A percentile compares a stretch with the other conserved stretches of the same genome.
Evolutionary conservation across 2,113 vertebrate genomes (phyloP).

Genomic region (Cichladusa arquata): DNA sequence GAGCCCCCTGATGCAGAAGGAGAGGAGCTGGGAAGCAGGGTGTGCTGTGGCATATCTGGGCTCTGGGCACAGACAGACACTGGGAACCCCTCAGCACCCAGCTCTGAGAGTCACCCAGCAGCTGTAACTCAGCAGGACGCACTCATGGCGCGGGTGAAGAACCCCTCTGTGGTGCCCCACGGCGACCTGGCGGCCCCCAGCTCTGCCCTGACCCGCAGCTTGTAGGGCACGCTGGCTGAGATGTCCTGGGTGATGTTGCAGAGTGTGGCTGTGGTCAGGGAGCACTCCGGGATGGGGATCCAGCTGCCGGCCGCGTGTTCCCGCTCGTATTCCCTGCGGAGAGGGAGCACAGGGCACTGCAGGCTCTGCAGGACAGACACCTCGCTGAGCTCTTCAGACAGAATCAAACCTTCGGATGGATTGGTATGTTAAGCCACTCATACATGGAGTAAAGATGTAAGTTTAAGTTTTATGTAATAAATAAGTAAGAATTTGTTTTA

Average conservation of each 20-base stretch:
- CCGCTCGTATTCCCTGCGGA: slow-evolving; percentile 70
- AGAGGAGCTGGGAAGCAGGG: background rate
- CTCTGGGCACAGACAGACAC: background rate
- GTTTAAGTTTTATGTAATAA: no score
- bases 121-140: background rate
- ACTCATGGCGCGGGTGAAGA: slow-evolving; percentile 72
- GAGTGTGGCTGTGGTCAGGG: background rate
- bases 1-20: background rate
- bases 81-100: no score
- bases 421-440: no score
- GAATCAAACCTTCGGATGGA: no score
- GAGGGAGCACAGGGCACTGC: no score
- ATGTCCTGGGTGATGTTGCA: slow-evolving; percentile 74
- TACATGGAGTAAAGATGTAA: no score
- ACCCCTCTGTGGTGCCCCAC: slow-evolving; percentile 58
- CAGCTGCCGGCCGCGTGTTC: slow-evolving; percentile 59
- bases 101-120: no score
- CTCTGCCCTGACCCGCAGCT: slow-evolving; percentile 55
- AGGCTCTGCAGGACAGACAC: no score
- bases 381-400: no score
- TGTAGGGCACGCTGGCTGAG: slow-evolving; percentile 68
- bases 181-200: background rate
- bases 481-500: no score
- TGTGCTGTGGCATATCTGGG: accelerated
- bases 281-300: slow-evolving; percentile 67